Evolutionary conservation across 2,888 invertebrate genomes (phyloP).

Genomic region (Napeogenes sylphis): DNA sequence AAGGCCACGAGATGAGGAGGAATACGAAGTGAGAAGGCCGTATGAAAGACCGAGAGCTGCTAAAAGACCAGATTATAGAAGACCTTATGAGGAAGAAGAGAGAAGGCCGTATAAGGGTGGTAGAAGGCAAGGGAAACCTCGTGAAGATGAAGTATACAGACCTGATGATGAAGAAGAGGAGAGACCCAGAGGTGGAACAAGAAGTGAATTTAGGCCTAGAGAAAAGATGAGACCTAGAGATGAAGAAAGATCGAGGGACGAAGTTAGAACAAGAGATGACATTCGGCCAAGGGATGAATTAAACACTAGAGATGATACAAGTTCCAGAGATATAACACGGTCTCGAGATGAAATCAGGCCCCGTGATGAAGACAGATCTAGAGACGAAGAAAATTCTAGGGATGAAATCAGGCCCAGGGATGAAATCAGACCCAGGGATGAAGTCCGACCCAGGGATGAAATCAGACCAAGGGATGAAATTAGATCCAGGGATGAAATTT

Average conservation of each 20-base stretch:
- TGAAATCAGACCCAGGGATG: constrained; percentile 35
- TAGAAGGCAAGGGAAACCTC: constrained; percentile 48
- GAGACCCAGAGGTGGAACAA: constrained; percentile 37
- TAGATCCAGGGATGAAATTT: constrained; percentile 36
- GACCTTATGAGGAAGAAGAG: constrained; percentile 61
- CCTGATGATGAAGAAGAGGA: constrained; percentile 38
- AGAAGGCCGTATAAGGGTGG: constrained; percentile 46
- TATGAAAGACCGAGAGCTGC: constrained; percentile 59
- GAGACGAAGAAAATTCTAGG: constrained; percentile 31
- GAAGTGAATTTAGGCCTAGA: constrained; percentile 28
- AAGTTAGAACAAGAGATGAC: constrained; percentile 43
- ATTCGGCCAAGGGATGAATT: constrained; percentile 41
- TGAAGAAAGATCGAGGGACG: constrained; percentile 39
- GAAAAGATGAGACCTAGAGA: constrained; percentile 42
- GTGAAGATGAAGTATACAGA: constrained; percentile 55
- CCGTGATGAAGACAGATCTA: constrained; percentile 36
- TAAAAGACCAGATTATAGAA: constrained; percentile 51
- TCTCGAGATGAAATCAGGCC: constrained; percentile 38
- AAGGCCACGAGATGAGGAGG: constrained; percentile 68
- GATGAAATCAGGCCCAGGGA: constrained; percentile 36
- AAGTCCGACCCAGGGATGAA: constrained; percentile 39
- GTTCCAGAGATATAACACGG: constrained; percentile 31
- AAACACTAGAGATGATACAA: constrained; percentile 46
- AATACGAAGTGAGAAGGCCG: constrained; percentile 59
- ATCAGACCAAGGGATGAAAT: constrained; percentile 32